Evolutionary conservation across 2,888 invertebrate genomes (phyloP).

Genomic region (Monoplex corrugatus): DNA sequence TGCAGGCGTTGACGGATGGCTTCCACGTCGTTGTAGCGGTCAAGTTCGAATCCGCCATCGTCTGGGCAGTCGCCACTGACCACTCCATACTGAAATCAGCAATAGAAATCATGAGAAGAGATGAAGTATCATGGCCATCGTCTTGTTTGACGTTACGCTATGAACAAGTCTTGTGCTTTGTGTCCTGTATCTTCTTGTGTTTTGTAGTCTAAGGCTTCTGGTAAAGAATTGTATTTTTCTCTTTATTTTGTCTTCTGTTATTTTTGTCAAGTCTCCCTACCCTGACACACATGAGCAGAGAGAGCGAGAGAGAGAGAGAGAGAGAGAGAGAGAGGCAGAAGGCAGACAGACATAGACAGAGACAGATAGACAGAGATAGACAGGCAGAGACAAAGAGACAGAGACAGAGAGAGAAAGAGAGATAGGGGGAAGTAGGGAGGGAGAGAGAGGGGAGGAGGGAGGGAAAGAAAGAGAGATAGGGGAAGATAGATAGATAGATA

Average conservation of each 20-base stretch:
- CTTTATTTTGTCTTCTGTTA: background rate
- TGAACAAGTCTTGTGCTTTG: background rate
- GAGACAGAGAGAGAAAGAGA: background rate
- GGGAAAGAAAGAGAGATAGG: no score
- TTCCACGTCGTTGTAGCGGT: conserved; percentile 24
- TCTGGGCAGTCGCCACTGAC: conserved; percentile 52
- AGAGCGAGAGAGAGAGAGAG: no score
- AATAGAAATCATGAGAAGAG: no score
- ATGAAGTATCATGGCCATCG: no score
- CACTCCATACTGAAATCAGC: conserved; percentile 50
- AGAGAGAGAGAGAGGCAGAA: no score
- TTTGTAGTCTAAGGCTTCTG: background rate
- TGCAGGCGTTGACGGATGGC: conserved; percentile 35
- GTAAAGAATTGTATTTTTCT: background rate
- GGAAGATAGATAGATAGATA: no score
- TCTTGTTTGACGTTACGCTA: no score
- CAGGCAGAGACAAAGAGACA: background rate
- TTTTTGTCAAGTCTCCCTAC: no score
- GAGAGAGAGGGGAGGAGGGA: no score
- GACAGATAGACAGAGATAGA: background rate
- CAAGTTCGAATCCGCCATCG: conserved; percentile 52
- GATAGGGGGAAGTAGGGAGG: background rate
- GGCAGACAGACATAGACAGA: no score
- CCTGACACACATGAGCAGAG: no score
- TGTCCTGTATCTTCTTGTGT: background rate